Base-by-base conservation (phyloP, 2,797 vertebrate genomes). In the Tragelaphus eurycerus region DNA sequence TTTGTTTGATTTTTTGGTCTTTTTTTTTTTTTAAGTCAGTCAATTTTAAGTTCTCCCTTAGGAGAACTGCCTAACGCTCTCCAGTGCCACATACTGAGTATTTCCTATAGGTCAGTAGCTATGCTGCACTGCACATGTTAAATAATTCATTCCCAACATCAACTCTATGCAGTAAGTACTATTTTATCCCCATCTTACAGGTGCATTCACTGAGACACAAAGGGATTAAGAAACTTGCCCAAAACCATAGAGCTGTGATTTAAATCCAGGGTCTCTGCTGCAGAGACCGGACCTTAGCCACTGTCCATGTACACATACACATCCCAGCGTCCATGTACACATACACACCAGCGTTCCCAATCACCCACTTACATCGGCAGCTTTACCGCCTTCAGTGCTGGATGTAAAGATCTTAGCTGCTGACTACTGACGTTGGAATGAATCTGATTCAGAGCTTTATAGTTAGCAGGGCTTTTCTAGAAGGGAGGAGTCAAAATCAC, bases 121-220 rank as follows among this genome's bases (percentile, higher is more conserved):
- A 19, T n/a, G 38, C 43, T 84, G 54, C 31, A 91, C 52, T 83
- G 2, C 8, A 29, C 21, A 2, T 64, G 38, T n/a, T 31, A 46
- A 55, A 11, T 78, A 50, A 86, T 52, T 62, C 79, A 64, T 31
- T 71, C 48, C 38, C 86, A 89, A 57, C 0, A 16, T 62, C 31
- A 84, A 67, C 31, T 14, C 14, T 94, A 31, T 38, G 6, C 3
- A 1, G 1, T 31, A 90, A 43, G 34, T 54, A 50, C 54, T 50
- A 52, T 64, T 91, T 82, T 92, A 94, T 43, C 43, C 17, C 60
- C 38, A 91, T 59, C 90, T 95, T 87, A 89, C 15, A 93, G 38
- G 84, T 88, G 78, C 87, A 93, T n/a, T 95, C 89, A 95, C n/a
- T 78, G 46, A 96, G 43, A 93, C 48, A 91, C 64, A 67, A 79